Conservation (phyloP, 64 coral and sea anemone genomes). For the Actinia tenebrosa region DNA sequence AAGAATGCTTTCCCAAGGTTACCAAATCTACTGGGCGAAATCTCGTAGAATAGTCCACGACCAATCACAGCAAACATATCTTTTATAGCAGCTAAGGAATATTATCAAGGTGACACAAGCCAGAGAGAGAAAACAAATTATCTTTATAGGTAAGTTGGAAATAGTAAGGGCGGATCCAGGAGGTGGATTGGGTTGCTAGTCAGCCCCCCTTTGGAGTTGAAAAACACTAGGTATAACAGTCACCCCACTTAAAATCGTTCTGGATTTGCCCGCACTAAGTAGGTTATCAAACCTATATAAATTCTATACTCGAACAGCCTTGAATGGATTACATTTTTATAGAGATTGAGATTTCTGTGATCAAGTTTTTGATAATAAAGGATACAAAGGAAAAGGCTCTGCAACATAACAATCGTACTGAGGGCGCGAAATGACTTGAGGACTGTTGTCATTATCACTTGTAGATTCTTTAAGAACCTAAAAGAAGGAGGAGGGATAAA, state of each 20-base stretch:
- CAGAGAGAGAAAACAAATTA: too few relatives aligned
- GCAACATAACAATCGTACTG: constrained; percentile 96
- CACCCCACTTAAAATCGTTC: too few relatives aligned
- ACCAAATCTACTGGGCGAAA: constrained; percentile 78
- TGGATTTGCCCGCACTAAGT: too few relatives aligned
- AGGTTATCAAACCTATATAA: too few relatives aligned
- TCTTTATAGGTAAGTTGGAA: too few relatives aligned
- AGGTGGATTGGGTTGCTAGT: too few relatives aligned
- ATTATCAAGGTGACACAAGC: background rate
- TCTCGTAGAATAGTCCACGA: constrained; percentile 84
- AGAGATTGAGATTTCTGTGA: background rate
- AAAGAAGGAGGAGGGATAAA: background rate
- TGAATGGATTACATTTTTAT: background rate
- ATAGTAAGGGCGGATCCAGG: too few relatives aligned
- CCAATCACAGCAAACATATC: constrained; percentile 99
- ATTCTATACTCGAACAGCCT: too few relatives aligned
- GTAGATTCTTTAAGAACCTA: constrained; percentile 95
- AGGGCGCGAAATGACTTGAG: constrained; percentile 93
- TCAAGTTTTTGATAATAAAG: constrained; percentile 8
- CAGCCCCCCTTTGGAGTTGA: too few relatives aligned
- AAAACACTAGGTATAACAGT: too few relatives aligned
- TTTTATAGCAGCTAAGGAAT: background rate
- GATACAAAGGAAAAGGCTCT: constrained; percentile 96
- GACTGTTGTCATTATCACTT: constrained; percentile 98
- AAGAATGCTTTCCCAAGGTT: constrained; percentile 81